Base-by-base conservation (phyloP, 2,113 vertebrate species). In the Hyaena hyaena region DNA sequence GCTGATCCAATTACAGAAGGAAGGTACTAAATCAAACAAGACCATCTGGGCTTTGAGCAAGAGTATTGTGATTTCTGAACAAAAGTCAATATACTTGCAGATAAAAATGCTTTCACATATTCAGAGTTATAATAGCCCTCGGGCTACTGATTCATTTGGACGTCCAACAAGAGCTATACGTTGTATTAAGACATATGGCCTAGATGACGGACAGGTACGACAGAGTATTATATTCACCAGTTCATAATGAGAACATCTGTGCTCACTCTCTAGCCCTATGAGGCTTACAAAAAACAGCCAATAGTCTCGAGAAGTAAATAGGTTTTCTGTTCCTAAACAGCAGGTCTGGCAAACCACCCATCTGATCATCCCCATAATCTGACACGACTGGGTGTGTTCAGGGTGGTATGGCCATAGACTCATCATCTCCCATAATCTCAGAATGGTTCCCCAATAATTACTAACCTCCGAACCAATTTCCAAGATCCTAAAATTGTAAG, bases 211-310 rank as follows among this genome's bases (percentile, higher is more conserved):
- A 82, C 0, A 8, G 17, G 43, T 50, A 19, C 48, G 24, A 81
- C 39, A 80, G 48, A 95, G 90, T 74, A 85, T 65, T 33, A 63
- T 12, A 83, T 28, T 87, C 61, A 74, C n/a, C 48, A 95, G 79
- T 88, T 96, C 61, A 91, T 43, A 95, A 69, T 50, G 68, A 93
- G 85, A 96, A 97, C 50, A 96, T 90, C 69, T 94, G 94, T 84
- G 77, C 24, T 71, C 79, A 91, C 94, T 91, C 24, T 81, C 79
- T 55, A 80, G 77, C 31, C 39, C 19, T 68, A 39, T 26, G 82
- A 97, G 17, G 85, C 87, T 61, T 73, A 83, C 15, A 26, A 87
- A 81, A 90, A 90, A 77, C 3, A 33, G 48, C 80, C 65, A 84
- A 26, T 45, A 88, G 39, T 91, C 82, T 53, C 77, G 39, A 93